Conservation (phyloP, 2,113 vertebrate genomes). For the Illadopsis cleaveri region DNA sequence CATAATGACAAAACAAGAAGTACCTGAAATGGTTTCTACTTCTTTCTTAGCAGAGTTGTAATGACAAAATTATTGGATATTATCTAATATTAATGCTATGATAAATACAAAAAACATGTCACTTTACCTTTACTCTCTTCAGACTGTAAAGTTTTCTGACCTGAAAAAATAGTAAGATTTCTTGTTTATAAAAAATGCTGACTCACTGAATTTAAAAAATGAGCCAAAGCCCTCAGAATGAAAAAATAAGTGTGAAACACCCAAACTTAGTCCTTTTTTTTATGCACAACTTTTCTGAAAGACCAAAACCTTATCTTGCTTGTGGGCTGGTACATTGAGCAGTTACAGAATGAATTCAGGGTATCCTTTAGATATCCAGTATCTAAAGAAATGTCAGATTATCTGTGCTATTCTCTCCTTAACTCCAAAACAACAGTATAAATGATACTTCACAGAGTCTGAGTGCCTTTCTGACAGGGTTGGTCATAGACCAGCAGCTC, state of each 20-base stretch:
- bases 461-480: background rate
- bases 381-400: background rate
- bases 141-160: background rate
- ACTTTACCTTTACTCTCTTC: background rate
- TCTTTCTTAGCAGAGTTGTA: background rate
- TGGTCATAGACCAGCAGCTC: background rate
- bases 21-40: background rate
- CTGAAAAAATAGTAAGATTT: background rate
- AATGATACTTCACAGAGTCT: background rate
- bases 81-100: background rate
- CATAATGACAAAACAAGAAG: background rate
- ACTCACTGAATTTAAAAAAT: background rate
- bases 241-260: background rate
- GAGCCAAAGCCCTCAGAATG: background rate
- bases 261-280: background rate
- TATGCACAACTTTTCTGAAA: background rate
- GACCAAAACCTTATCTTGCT: rapidly evolving
- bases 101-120: background rate
- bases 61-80: background rate
- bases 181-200: background rate
- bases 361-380: background rate
- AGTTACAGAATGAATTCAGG: background rate
- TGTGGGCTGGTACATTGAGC: background rate
- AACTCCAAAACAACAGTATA: background rate
- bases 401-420: background rate